These are phyloP conservation scores for Ailurus styani DNA, from an alignment of 2,113 vertebrate genomes.

Conservation along the genomic window DNA sequence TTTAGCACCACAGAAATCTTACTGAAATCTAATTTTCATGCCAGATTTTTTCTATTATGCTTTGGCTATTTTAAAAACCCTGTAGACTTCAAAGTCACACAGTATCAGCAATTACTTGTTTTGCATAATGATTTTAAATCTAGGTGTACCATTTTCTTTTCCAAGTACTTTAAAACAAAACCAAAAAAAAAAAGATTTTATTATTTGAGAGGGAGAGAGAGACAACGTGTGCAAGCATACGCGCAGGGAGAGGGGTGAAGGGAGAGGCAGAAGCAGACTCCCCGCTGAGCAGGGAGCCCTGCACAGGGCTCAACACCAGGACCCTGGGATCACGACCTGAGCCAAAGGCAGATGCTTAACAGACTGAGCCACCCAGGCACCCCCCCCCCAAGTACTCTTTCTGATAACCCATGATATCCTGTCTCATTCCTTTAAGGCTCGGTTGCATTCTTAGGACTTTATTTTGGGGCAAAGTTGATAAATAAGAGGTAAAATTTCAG, in stretches of 20 bases:
- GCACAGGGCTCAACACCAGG: neutral
- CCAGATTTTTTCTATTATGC: neutral
- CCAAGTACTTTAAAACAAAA: too few relatives aligned
- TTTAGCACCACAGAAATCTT: neutral
- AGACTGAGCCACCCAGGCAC: neutral
- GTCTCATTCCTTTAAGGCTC: neutral
- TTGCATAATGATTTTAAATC: neutral
- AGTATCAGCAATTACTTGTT: neutral
- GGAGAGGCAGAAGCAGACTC: neutral
- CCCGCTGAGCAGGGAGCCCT: neutral
- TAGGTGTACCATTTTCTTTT: neutral
- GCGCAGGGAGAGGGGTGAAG: neutral
- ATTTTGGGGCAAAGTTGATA: neutral
- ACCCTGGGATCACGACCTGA: neutral
- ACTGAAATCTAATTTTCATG: neutral
- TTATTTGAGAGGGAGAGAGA: too few relatives aligned
- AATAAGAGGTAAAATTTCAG: neutral
- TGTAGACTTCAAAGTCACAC: neutral
- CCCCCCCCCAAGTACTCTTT: neutral
- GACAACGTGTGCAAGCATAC: neutral
- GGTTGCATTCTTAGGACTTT: neutral
- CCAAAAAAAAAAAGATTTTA: too few relatives aligned
- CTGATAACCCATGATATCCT: neutral
- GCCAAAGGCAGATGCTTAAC: neutral
- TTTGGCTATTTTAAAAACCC: neutral